Percentiles rank a stretch among this genome's conserved stretches.
These are phyloP conservation scores for Cheiracanthium punctorium DNA, from an alignment of 2,888 invertebrate species.

Conservation along the genomic window DNA sequence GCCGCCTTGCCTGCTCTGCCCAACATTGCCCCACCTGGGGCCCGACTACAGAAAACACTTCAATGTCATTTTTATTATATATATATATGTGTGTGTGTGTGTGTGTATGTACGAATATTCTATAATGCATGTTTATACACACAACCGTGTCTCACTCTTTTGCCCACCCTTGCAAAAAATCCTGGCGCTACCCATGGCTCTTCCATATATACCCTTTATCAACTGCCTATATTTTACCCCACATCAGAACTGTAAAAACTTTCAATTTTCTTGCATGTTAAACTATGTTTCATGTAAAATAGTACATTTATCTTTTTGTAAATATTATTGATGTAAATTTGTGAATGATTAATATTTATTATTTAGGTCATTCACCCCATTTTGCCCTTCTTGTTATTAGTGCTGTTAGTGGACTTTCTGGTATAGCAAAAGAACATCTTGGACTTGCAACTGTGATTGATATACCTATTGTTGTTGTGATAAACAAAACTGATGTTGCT, in stretches of 20 bases:
- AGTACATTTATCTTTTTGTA: not conserved
- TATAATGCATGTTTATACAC: too few relatives aligned
- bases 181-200: too few relatives aligned
- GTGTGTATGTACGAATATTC: too few relatives aligned
- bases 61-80: too few relatives aligned
- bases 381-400: constrained; percentile 91
- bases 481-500: constrained; percentile 95
- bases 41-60: too few relatives aligned
- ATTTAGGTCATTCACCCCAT: constrained; percentile 89
- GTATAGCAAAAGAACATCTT: constrained; percentile 87
- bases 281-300: not conserved
- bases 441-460: constrained; percentile 79
- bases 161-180: too few relatives aligned
- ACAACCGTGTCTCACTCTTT: too few relatives aligned
- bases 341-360: not conserved
- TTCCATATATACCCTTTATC: too few relatives aligned
- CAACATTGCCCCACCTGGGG: too few relatives aligned
- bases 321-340: not conserved
- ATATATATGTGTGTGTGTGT: too few relatives aligned
- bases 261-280: not conserved
- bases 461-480: constrained; percentile 91
- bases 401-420: constrained; percentile 84
- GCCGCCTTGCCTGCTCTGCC: not conserved
- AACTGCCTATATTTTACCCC: too few relatives aligned
- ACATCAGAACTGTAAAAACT: not conserved